Base-by-base conservation (phyloP, 2,113 vertebrate species). In the Rhinolophus sinicus region DNA sequence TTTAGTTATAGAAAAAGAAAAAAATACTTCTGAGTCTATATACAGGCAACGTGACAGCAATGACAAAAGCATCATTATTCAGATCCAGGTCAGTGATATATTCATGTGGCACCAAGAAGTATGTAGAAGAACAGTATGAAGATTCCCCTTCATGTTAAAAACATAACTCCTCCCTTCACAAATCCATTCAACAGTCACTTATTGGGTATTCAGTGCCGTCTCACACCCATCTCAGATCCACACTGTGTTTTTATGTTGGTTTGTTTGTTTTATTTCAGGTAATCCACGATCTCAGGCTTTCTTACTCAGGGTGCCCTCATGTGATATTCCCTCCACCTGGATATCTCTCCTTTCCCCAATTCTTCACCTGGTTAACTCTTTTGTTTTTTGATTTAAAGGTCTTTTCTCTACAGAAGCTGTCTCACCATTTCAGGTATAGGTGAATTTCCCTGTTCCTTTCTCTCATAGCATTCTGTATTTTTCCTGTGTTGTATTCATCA, bases 391-490 rank as follows among this genome's bases (percentile, higher is more conserved):
- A 24, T 50, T 73, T 89, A 70, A 72, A 65, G 16, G 54, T 73
- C 44, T 92, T 78, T 92, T 75, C 76, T 80, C 73, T 19, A 11
- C 65, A 26, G 8, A 64, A 30, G 8, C 50, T 33, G 2, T 35
- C 47, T 69, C 58, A n/a, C 12, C 35, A 24, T 50, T 21, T 77
- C 1, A 22, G 44, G 19, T 26, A 7, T 12, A 19, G 35, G 19
- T 10, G 22, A 33, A 16, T 56, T 65, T 93, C 93, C 8, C 35
- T 30, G 3, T 2, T 38, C 62, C 11, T 50, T 77, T 30, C 28
- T 60, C n/a, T 38, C 6, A 11, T 16, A 44, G 44, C 7, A 8
- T 33, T n/a, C 19, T 5, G 0, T 10, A 12, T 2, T 52, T 70
- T 89, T 52, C 44, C 62, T 50, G 16, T 60, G 67, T n/a, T 19